Conservation (phyloP, 2,113 vertebrate species). For the Peromyscus leucopus region DNA sequence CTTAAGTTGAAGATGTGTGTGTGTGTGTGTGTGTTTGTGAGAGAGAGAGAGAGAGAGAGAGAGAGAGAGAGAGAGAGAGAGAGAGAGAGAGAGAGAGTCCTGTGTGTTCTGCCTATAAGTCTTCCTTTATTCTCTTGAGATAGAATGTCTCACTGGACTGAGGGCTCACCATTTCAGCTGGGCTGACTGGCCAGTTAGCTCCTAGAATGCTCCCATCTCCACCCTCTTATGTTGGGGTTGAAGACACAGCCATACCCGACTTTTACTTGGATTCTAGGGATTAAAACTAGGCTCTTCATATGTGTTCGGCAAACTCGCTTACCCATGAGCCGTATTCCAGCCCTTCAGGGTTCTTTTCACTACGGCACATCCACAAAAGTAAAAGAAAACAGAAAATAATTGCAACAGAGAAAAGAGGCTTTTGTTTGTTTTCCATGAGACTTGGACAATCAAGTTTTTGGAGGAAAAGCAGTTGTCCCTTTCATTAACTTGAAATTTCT, state of each 20-base stretch:
- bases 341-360: background rate
- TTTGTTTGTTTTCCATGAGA: background rate
- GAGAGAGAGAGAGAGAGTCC: background rate
- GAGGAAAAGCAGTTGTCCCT: background rate
- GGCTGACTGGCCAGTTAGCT: background rate
- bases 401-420: background rate
- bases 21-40: background rate
- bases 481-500: background rate
- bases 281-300: background rate
- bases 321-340: background rate
- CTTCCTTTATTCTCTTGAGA: background rate
- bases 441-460: background rate
- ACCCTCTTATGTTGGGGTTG: background rate
- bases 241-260: background rate
- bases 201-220: too few species aligned
- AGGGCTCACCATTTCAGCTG: background rate
- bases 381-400: background rate
- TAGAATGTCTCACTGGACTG: background rate
- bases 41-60: fast-evolving
- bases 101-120: background rate
- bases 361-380: background rate
- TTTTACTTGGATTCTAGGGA: background rate
- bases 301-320: fast-evolving
- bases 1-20: background rate
- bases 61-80: background rate